A percentile compares a stretch with the other conserved stretches of the same genome.
phyloP scores from a whole-genome alignment of 2,888 invertebrate genomes.

The Ypsolopha scabrella region DNA sequence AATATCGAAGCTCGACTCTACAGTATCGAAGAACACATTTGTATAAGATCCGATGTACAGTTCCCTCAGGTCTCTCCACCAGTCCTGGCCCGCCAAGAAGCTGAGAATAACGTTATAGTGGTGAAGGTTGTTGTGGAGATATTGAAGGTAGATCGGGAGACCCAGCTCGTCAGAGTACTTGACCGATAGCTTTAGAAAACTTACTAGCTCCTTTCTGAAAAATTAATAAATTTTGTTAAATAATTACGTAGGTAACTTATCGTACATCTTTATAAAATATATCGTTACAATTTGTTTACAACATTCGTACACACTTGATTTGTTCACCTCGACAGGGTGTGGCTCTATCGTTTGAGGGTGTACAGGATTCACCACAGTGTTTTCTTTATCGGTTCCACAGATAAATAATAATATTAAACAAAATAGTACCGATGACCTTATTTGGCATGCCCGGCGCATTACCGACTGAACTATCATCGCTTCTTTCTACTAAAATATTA shows the following conservation, averaged over 20 bases:
- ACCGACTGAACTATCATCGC: too few species aligned
- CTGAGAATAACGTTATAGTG: slow-evolving; percentile 39
- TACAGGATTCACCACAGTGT: too few species aligned
- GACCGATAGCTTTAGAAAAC: slow-evolving; percentile 29
- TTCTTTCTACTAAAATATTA: not conserved
- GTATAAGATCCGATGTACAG: slow-evolving; percentile 41
- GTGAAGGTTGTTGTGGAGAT: slow-evolving; percentile 42
- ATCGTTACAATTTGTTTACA: too few species aligned
- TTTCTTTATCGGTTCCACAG: too few species aligned
- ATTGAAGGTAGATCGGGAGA: slow-evolving; percentile 45
- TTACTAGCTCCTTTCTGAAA: slow-evolving; percentile 36
- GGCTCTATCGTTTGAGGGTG: too few species aligned
- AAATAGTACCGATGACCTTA: too few species aligned
- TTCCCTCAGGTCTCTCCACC: slow-evolving; percentile 42
- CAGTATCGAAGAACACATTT: slow-evolving; percentile 30
- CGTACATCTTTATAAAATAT: too few species aligned
- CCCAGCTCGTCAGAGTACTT: slow-evolving; percentile 46
- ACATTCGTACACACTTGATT: too few species aligned
- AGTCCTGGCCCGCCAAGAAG: slow-evolving; percentile 47
- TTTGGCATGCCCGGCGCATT: too few species aligned
- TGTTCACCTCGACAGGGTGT: too few species aligned
- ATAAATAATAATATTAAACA: too few species aligned
- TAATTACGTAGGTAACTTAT: too few species aligned
- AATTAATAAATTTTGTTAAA: not conserved
- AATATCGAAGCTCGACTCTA: slow-evolving; percentile 45